phyloP scores from a whole-genome alignment of 2,888 invertebrate genomes.

The Trypoxylon attenuatum region DNA sequence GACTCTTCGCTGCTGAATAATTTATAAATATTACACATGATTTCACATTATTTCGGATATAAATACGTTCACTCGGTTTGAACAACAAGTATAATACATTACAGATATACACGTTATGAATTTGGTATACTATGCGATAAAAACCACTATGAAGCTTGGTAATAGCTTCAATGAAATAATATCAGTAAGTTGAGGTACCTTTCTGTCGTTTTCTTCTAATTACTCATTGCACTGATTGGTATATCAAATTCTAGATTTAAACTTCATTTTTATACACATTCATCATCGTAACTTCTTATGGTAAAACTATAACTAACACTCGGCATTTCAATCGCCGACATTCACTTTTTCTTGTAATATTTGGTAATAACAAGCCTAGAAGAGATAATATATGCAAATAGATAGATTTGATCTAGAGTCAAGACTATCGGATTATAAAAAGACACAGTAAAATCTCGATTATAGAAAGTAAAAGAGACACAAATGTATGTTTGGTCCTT shows the following conservation, averaged over 20 bases:
- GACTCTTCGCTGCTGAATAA: neutral
- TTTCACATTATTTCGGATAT: slow-evolving; percentile 10
- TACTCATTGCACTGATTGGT: slow-evolving; percentile 4
- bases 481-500: too few relatives aligned
- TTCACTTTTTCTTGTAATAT: slow-evolving; percentile 81
- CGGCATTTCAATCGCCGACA: slow-evolving; percentile 58
- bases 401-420: too few relatives aligned
- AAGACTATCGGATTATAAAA: too few relatives aligned
- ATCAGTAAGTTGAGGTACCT: slow-evolving; percentile 20
- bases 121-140: slow-evolving; percentile 2
- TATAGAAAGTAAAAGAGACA: too few relatives aligned
- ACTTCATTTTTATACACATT: too few relatives aligned
- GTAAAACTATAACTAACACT: slow-evolving; percentile 4
- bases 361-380: slow-evolving; percentile 85
- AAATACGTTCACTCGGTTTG: slow-evolving; percentile 30
- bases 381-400: neutral
- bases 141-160: slow-evolving; percentile 4
- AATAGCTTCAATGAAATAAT: slow-evolving; percentile 6
- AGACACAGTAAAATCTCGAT: neutral
- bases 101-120: slow-evolving; percentile 5
- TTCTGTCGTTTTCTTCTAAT: neutral
- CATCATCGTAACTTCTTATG: too few relatives aligned
- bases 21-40: slow-evolving; percentile 5
- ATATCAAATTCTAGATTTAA: slow-evolving; percentile 5
- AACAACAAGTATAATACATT: slow-evolving; percentile 18